phyloP scores from a whole-genome alignment of 2,888 invertebrate species.

The Caenorhabditis uteleia region DNA sequence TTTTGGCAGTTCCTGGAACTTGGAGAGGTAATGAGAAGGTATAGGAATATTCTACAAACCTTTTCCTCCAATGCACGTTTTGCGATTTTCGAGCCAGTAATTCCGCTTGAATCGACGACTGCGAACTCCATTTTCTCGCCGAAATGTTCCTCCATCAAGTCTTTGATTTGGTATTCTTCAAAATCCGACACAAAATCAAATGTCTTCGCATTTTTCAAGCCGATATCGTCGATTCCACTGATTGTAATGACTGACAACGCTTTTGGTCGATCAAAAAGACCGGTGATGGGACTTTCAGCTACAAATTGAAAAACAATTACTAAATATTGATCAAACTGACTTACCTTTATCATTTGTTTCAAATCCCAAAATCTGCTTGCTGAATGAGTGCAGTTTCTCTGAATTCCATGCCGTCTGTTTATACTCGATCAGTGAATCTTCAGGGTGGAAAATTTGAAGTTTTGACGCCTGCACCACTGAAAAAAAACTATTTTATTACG shows the following conservation, averaged over 20 bases:
- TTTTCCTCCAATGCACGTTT: too few species aligned
- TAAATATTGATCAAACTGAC: too few species aligned
- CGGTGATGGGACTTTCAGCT: too few species aligned
- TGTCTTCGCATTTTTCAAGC: constrained; percentile 6
- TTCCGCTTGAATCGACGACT: constrained; percentile 4
- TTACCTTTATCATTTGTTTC: not conserved
- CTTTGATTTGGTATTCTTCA: not conserved
- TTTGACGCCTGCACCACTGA: too few species aligned
- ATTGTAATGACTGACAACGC: constrained; percentile 15
- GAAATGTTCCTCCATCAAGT: constrained; percentile 2
- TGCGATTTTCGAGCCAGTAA: constrained; percentile 4
- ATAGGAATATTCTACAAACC: too few species aligned
- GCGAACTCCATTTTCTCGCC: constrained; percentile 13
- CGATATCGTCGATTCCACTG: constrained; percentile 5
- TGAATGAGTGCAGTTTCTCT: constrained; percentile 9
- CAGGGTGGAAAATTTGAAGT: not conserved
- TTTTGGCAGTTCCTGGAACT: too few species aligned
- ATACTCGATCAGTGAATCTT: constrained; percentile 25
- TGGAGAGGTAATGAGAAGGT: too few species aligned
- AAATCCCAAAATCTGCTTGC: constrained; percentile 15
- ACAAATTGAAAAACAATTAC: too few species aligned
- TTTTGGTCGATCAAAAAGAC: constrained; percentile 13
- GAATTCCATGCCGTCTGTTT: constrained; percentile 5
- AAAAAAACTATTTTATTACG: too few species aligned
- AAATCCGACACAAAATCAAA: constrained; percentile 9